Base-by-base conservation (phyloP, 2,797 vertebrate species). In the Limnodromus scolopaceus region DNA sequence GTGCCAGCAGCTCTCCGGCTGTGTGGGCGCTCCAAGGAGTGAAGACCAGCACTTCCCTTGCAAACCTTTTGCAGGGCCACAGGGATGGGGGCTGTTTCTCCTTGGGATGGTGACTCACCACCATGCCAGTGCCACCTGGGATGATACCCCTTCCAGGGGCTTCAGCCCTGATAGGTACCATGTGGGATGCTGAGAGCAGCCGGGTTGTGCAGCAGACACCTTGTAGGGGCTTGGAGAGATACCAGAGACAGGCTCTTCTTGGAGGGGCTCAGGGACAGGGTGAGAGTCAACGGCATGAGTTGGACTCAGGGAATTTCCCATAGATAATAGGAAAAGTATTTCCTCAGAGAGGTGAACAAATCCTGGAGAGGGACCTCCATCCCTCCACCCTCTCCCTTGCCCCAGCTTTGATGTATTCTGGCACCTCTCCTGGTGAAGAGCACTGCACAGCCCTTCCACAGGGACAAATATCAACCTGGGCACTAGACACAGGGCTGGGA, bases 11-110 rank as follows among this genome's bases (percentile, higher is more conserved):
- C 74, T 87, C 58, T 45, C 46, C 6, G 3, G 3, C 36, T 76
- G 34, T 1, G 2, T 69, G 53, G 34, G 60, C 39, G 27, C 57
- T n/a, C 24, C n/a, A 1, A 1, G 45, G 36, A 46, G n/a, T 0
- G 1, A 68, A 84, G 55, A 84, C 11, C 46, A 49, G 58, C 1
- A 0, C 17, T 87, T 25, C 43, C 0, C 1, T 53, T 85, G 48
- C 27, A 51, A 38, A 66, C 41, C 57, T 41, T 45, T 45, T 65
- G 28, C 34, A 71, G 63, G 28, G 76, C 14, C 0, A 0, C 77
- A 30, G 70, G 58, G 34, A 84, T 0, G 4, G 82, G 32, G 24
- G 18, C 23, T 91, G 45, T 25, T 85, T 27, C 58, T 78, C 36
- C 41, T 39, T 23, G 23, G 38, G 6, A 9, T 10, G 32, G 48